phyloP scores from a whole-genome alignment of 2,113 vertebrate species.

The Pseudorectes ferrugineus region DNA sequence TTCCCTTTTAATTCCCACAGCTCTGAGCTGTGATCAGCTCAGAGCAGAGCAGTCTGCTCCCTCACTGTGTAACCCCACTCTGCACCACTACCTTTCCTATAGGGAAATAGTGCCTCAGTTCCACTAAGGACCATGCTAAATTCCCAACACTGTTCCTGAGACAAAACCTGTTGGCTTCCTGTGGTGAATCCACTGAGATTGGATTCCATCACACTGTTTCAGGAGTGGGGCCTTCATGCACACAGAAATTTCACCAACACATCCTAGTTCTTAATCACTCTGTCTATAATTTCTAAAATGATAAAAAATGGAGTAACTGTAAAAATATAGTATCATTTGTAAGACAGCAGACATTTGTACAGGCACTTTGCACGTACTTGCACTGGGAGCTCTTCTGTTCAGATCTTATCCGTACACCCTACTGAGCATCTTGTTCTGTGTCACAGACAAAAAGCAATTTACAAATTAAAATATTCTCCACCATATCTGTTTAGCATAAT shows the following conservation, averaged over 20 bases:
- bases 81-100: background rate
- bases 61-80: background rate
- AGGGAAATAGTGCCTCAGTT: background rate
- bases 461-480: background rate
- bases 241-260: background rate
- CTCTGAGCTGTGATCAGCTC: background rate
- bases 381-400: background rate
- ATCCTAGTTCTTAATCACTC: background rate
- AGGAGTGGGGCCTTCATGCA: background rate
- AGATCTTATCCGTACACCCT: background rate
- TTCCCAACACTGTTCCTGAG: background rate
- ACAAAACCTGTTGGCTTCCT: background rate
- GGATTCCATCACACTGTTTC: background rate
- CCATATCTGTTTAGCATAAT: background rate
- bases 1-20: background rate
- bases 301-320: background rate
- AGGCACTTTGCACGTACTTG: accelerated
- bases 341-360: background rate
- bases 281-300: background rate
- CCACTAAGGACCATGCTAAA: background rate
- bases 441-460: background rate
- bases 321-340: background rate
- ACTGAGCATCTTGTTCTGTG: background rate
- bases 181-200: background rate
- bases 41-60: background rate